phyloP scores from a whole-genome alignment of 2,888 invertebrate genomes.

The Furcula furcula region DNA sequence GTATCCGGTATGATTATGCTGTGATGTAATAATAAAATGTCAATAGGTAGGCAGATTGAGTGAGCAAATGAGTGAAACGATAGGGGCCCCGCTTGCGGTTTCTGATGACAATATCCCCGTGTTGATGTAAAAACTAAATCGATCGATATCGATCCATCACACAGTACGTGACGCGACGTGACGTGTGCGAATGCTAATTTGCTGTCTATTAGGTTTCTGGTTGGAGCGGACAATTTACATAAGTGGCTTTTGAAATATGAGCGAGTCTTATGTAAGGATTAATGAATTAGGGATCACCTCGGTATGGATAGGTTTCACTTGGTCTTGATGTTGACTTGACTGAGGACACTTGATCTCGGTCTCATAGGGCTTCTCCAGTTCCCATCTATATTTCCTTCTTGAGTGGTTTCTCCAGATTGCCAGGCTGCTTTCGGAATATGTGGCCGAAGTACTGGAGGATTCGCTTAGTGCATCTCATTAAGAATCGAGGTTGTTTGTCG shows the following conservation, averaged over 20 bases:
- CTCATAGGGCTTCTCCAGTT: no score
- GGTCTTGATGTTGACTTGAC: no score
- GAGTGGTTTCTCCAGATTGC: no score
- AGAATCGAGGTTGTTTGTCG: no score
- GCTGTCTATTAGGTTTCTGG: constrained; percentile 14
- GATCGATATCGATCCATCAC: constrained; percentile 8
- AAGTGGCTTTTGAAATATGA: constrained; percentile 6
- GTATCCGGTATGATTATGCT: constrained; percentile 61
- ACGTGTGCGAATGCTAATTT: constrained; percentile 28
- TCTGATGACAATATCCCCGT: constrained; percentile 20
- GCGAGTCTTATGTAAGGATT: no score
- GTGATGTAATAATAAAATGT: constrained; percentile 57
- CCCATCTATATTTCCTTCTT: no score
- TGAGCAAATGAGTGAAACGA: constrained; percentile 25
- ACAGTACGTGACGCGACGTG: constrained; percentile 13
- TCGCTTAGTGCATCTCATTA: no score
- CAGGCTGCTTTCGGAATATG: no score
- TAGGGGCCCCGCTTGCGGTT: constrained; percentile 35
- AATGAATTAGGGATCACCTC: no score
- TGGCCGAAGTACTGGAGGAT: no score
- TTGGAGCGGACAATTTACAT: constrained; percentile 8
- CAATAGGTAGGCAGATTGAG: constrained; percentile 37
- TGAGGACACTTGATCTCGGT: no score
- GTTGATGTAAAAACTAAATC: constrained; percentile 10
- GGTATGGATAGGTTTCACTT: no score